phyloP scores from a whole-genome alignment of 2,888 invertebrate species.

The Euphydryas editha region DNA sequence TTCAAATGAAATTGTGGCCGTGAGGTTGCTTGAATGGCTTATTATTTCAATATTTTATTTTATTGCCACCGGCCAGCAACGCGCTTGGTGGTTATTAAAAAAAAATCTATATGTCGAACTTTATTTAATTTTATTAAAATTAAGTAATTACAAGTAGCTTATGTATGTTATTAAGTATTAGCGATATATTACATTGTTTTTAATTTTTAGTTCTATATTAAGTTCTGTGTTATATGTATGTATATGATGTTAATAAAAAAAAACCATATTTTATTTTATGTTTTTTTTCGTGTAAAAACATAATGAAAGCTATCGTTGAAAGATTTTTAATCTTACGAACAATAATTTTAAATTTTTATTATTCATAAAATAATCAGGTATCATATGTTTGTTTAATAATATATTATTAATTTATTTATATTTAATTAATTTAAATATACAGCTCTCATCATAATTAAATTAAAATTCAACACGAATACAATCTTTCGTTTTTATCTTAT shows the following conservation, averaged over 20 bases:
- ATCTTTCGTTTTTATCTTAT: constrained; percentile 15
- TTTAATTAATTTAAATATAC: no score
- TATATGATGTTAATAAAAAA: no score
- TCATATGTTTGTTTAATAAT: not conserved
- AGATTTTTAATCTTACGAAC: no score
- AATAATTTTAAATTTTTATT: no score
- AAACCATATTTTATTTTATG: no score
- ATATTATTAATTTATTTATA: not conserved
- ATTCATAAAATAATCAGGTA: no score
- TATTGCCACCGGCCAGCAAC: constrained; percentile 28
- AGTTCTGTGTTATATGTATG: no score
- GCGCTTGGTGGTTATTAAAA: constrained; percentile 8
- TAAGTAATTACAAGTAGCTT: not conserved
- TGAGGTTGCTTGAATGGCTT: constrained; percentile 36
- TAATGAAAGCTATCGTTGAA: no score
- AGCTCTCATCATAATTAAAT: not conserved
- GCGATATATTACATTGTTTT: not conserved
- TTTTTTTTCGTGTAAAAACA: no score
- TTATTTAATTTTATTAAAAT: not conserved
- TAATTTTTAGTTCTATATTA: not conserved
- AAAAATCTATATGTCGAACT: not conserved
- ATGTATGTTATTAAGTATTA: not conserved
- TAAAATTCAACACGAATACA: not conserved
- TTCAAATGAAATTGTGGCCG: constrained; percentile 38
- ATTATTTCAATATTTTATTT: constrained; percentile 44